Evolutionary conservation across 2,113 vertebrate genomes (phyloP).

Genomic region (Dinomys branickii): DNA sequence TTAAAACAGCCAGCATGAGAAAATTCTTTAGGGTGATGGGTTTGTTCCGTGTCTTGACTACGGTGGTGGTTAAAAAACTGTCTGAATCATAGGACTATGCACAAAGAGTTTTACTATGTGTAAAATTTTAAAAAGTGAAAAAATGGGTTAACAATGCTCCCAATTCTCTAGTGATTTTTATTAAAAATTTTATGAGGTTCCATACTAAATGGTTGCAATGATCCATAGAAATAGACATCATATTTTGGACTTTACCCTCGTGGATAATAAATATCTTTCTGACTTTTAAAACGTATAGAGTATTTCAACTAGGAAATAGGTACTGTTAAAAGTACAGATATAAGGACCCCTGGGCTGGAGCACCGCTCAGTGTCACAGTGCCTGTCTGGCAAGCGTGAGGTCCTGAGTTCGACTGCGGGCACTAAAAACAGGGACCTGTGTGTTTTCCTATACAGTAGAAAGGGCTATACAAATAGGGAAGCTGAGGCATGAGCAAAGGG

Average conservation of each 20-base stretch:
- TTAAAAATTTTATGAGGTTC: constrained; percentile 13
- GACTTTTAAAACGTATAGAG: neutral
- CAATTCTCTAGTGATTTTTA: constrained; percentile 4
- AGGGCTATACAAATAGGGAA: neutral
- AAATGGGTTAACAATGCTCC: neutral
- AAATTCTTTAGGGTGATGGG: neutral
- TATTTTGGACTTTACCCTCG: neutral
- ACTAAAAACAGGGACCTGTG: neutral
- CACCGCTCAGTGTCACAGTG: too few species aligned
- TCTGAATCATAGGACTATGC: neutral
- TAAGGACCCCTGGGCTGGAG: neutral
- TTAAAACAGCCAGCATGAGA: neutral
- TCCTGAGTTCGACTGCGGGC: too few species aligned
- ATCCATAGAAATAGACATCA: constrained; percentile 1
- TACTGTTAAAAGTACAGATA: neutral
- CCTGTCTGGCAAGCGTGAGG: too few species aligned
- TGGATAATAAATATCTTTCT: neutral
- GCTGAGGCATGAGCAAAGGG: neutral
- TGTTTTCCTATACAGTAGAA: neutral
- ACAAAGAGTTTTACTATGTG: constrained; percentile 25
- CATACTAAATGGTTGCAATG: neutral
- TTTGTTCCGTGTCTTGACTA: constrained; percentile 6
- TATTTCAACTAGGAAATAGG: neutral
- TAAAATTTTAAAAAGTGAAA: constrained; percentile 17
- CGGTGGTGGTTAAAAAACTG: neutral